These are phyloP conservation scores for Struthio camelus DNA, from an alignment of 2,113 vertebrate species.

Conservation along the genomic window DNA sequence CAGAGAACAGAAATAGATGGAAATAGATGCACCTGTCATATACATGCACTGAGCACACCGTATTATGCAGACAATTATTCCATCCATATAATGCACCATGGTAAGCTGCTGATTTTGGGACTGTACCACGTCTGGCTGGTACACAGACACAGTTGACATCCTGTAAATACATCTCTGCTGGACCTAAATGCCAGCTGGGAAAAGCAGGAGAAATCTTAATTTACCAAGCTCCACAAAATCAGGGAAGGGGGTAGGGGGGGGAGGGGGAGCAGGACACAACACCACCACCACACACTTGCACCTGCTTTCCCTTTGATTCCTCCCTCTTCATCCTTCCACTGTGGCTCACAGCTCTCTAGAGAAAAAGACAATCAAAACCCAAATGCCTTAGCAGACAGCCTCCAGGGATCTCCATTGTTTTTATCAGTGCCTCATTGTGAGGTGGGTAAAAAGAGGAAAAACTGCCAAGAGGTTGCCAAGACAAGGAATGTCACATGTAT, in stretches of 20 bases:
- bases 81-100: neutral
- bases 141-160: neutral
- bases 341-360: neutral
- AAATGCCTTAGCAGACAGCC: neutral
- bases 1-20: neutral
- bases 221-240: neutral
- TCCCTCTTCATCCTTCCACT: neutral
- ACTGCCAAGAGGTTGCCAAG: neutral
- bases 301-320: neutral
- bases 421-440: neutral
- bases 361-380: neutral
- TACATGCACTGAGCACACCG: neutral
- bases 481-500: neutral
- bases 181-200: neutral
- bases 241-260: neutral
- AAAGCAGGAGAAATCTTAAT: slow-evolving; percentile 1
- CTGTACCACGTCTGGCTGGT: slow-evolving; percentile 25
- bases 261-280: neutral
- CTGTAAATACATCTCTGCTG: slow-evolving; percentile 10
- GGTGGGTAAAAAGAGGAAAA: neutral
- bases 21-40: neutral
- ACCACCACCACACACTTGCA: neutral
- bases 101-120: slow-evolving; percentile 10
- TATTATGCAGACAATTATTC: neutral
- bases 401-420: neutral